These are phyloP conservation scores for Leucophora obtusa DNA, from an alignment of 2,888 invertebrate species.

Conservation along the genomic window DNA sequence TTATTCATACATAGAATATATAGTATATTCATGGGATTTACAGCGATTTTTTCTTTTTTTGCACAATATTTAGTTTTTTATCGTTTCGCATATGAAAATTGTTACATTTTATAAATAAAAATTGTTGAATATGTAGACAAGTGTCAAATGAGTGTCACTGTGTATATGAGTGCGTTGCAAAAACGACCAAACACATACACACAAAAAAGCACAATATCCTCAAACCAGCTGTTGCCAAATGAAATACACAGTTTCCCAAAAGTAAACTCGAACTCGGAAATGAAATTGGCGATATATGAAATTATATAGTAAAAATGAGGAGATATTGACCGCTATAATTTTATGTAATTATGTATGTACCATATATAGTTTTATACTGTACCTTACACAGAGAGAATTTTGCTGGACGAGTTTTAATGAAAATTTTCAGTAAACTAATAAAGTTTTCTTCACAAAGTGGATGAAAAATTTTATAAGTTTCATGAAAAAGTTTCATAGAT, in stretches of 20 bases:
- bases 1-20: neutral
- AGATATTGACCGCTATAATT: too few relatives aligned
- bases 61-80: constrained; percentile 2
- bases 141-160: constrained; percentile 54
- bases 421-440: too few relatives aligned
- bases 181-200: neutral
- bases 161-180: constrained; percentile 15
- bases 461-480: too few relatives aligned
- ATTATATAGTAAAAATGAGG: too few relatives aligned
- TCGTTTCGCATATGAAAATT: constrained; percentile 19
- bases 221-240: constrained; percentile 18
- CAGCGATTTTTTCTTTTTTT: constrained; percentile 28
- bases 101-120: constrained; percentile 42
- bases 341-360: too few relatives aligned
- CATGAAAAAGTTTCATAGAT: too few relatives aligned
- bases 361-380: too few relatives aligned
- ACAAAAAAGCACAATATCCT: constrained; percentile 7
- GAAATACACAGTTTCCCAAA: constrained; percentile 5
- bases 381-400: too few relatives aligned
- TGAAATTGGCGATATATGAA: too few relatives aligned
- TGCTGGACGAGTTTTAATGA: too few relatives aligned
- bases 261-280: too few relatives aligned
- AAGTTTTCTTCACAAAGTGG: too few relatives aligned
- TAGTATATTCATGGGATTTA: constrained; percentile 8
- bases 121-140: constrained; percentile 55